These are phyloP conservation scores for Corythornis cristatus DNA, from an alignment of 2,113 vertebrate genomes.

Conservation along the genomic window DNA sequence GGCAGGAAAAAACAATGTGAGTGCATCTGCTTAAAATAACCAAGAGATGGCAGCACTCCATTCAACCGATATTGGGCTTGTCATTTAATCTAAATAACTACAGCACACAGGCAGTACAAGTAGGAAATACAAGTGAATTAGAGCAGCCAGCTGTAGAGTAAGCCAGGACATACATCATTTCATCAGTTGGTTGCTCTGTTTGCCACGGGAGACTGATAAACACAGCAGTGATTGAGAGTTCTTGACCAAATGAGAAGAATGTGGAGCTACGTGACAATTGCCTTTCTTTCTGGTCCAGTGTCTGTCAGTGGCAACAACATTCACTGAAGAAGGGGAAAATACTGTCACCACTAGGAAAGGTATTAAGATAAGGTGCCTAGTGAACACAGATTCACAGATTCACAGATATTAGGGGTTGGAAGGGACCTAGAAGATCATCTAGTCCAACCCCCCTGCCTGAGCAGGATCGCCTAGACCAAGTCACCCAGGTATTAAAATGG, in stretches of 20 bases:
- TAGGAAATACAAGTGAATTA: not conserved
- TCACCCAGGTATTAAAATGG: not conserved
- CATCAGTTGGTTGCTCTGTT: not conserved
- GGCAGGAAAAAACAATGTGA: not conserved
- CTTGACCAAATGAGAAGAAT: not conserved
- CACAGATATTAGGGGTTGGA: too few species aligned
- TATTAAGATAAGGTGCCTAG: not conserved
- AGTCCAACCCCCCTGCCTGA: too few species aligned
- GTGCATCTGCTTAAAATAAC: conserved; percentile 9
- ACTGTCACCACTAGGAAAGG: not conserved
- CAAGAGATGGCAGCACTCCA: conserved; percentile 62
- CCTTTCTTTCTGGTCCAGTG: not conserved
- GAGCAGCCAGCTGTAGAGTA: not conserved
- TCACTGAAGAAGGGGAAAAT: not conserved
- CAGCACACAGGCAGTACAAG: not conserved
- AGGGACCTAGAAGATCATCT: too few species aligned
- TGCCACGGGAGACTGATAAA: not conserved
- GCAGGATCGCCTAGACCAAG: too few species aligned
- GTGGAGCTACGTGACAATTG: rapidly evolving
- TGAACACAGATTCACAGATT: not conserved
- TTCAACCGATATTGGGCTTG: conserved; percentile 1
- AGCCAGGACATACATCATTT: not conserved
- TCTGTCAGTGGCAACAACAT: not conserved
- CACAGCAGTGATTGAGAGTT: not conserved
- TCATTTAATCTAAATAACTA: not conserved